Evolutionary conservation across 2,113 vertebrate genomes (phyloP).

Genomic region (Rhinopomastus cyanomelas): DNA sequence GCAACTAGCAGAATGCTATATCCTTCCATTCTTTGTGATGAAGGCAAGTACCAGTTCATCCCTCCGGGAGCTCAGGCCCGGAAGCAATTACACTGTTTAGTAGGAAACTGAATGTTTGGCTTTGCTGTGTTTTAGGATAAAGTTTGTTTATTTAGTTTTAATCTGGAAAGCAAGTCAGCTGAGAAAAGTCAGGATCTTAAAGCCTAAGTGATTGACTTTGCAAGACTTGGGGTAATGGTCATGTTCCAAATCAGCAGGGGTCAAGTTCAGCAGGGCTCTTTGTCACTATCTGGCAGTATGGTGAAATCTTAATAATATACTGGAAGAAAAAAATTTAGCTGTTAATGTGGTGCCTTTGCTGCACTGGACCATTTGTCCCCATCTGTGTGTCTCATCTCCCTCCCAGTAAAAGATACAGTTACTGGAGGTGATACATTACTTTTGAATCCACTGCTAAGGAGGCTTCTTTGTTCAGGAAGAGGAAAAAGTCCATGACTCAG

Average conservation of each 20-base stretch:
- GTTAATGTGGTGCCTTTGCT: not conserved
- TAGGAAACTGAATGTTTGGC: not conserved
- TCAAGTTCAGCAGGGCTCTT: not conserved
- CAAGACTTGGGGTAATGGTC: not conserved
- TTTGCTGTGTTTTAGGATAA: not conserved
- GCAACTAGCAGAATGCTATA: not conserved
- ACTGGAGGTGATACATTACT: not conserved
- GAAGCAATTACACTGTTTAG: not conserved
- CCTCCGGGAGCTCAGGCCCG: not conserved
- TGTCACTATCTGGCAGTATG: not conserved
- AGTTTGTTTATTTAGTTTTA: not conserved
- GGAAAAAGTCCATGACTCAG: not conserved
- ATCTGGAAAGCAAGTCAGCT: not conserved
- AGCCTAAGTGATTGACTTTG: not conserved
- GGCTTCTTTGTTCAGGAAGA: not conserved
- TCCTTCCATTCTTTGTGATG: not conserved
- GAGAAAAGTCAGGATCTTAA: not conserved
- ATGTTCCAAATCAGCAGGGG: not conserved
- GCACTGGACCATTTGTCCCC: not conserved
- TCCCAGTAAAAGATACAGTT: not conserved
- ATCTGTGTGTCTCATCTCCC: accelerated
- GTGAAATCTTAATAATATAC: not conserved
- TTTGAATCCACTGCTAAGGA: not conserved
- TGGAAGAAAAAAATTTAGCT: not conserved
- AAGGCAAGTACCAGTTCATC: not conserved